Conservation (phyloP, 2,113 vertebrate genomes). For the Loxodonta africana region DNA sequence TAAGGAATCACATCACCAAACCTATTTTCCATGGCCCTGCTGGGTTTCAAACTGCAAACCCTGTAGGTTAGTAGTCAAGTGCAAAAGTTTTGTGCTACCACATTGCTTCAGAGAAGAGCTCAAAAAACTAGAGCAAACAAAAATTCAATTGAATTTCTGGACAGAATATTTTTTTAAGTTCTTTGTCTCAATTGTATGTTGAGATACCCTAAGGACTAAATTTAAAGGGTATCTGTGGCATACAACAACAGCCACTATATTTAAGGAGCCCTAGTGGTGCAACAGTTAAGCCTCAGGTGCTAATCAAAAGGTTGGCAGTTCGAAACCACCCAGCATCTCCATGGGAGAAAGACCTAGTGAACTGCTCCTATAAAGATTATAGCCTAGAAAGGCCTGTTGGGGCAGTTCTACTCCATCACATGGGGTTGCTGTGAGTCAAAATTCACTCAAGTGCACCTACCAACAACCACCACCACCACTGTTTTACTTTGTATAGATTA, state of each 20-base stretch:
- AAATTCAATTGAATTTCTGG: not conserved
- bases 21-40: no score
- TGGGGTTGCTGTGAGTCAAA: not conserved
- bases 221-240: not conserved
- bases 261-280: not conserved
- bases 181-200: not conserved
- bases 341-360: no score
- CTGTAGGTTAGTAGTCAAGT: not conserved
- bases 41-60: not conserved
- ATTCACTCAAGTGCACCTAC: not conserved
- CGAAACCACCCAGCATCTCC: no score
- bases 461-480: not conserved
- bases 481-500: conserved; percentile 13
- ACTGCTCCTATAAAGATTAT: not conserved
- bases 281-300: not conserved
- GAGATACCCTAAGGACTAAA: not conserved
- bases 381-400: not conserved
- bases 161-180: not conserved
- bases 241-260: not conserved
- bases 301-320: no score
- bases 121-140: not conserved
- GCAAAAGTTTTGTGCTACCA: not conserved
- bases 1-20: no score
- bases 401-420: not conserved
- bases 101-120: not conserved